Base-by-base conservation (phyloP, 1,140 invertebrate genomes). In the Cotesia typhae region DNA sequence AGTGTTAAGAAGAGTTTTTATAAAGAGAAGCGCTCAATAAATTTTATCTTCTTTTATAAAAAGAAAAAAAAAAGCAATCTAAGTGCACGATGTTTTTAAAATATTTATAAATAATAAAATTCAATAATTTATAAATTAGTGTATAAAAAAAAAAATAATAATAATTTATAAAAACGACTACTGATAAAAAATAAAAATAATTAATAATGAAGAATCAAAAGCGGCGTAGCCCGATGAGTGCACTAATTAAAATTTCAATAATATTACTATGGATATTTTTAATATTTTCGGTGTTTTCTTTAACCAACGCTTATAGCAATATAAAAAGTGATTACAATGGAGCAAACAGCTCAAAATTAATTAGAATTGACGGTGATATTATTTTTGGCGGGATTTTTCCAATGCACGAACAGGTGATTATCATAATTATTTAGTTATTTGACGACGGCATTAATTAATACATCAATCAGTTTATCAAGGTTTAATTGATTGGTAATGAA, bases 331-430 rank as follows among this genome's bases (percentile, higher is more conserved):
- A 78, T 55, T 66, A 77, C 35, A 70, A 41, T 59, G 78, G 80
- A 28, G 80, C 83, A 35, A 80, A 84, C 41, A 78, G 79, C 60
- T 82, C 82, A 3, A 88, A 87, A 68, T 74, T 88, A 41, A 85
- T 90, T 70, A 83, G 88, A 4, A 86, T 90, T 65, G 83, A 84
- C 14, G 92, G 92, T 6, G 90, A 93, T 76, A 84, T 93, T 12
- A 90, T 93, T 59, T 84, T 94, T 66, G 92, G 92, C 0, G 92
- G 92, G 5, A 88, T 94, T 47, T 94, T 94, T 83, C 92, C 92
- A 4, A 92, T 94, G 87, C 92, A 93, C 79, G 90, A 90, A 74
- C 88, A 90, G 74, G 85, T 86, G 75, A 68, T n/a, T 38, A 35
- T 37, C 17, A 69, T 41, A 52, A 20, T 53, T 55, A 51, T 35